These are phyloP conservation scores for Peromyscus attwateri DNA, from an alignment of 2,797 vertebrate species.

Conservation along the genomic window DNA sequence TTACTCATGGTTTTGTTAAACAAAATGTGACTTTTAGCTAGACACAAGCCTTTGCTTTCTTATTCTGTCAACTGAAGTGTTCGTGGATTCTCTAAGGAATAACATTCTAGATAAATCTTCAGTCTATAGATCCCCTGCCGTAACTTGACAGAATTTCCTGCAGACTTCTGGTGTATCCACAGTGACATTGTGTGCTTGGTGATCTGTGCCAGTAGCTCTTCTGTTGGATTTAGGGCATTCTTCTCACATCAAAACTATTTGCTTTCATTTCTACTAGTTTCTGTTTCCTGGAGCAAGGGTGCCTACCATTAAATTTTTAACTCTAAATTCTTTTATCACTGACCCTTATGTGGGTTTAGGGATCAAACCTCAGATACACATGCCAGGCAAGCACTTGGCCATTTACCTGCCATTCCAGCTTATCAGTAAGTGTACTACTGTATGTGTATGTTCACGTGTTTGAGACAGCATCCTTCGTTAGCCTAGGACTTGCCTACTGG, in stretches of 20 bases:
- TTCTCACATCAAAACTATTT: neutral
- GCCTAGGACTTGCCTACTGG: neutral
- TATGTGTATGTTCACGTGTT: neutral
- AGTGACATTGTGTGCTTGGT: neutral
- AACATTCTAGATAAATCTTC: neutral
- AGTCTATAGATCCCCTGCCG: neutral
- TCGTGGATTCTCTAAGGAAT: slow-evolving; percentile 18
- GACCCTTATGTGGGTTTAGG: neutral
- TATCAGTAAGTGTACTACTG: too few species aligned
- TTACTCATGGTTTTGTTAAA: slow-evolving; percentile 9
- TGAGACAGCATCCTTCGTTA: neutral
- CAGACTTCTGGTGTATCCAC: neutral
- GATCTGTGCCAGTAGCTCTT: neutral
- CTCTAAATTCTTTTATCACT: neutral
- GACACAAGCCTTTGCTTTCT: slow-evolving; percentile 11
- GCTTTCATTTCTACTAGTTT: neutral
- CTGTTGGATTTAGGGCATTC: neutral
- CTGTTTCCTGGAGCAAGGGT: neutral
- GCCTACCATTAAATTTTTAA: neutral
- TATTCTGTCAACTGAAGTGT: neutral
- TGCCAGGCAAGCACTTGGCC: neutral
- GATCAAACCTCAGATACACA: neutral
- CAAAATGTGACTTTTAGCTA: neutral
- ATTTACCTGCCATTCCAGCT: neutral
- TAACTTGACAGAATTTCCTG: neutral